Conservation (phyloP, 2,888 invertebrate species). For the Drosophila kambysellisi region DNA sequence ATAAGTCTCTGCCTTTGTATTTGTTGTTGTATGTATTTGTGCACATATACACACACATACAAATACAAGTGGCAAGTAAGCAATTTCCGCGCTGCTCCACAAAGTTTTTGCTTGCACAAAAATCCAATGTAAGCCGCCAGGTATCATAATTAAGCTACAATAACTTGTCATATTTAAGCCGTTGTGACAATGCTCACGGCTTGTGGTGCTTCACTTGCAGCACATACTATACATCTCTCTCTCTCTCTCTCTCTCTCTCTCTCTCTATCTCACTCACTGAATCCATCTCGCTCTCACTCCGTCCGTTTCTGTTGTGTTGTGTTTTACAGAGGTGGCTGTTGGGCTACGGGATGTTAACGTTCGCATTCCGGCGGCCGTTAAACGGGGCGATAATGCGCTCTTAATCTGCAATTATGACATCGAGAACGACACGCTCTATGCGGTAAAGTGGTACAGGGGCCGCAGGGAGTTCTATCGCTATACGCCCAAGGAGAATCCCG, state of each 20-base stretch:
- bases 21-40: not conserved
- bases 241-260: not conserved
- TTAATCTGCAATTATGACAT: slow-evolving; percentile 92
- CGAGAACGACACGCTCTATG: slow-evolving; percentile 92
- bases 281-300: slow-evolving; percentile 6
- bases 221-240: not conserved
- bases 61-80: not conserved
- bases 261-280: slow-evolving; percentile 4
- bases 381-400: slow-evolving; percentile 88
- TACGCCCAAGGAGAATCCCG: slow-evolving; percentile 90
- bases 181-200: slow-evolving; percentile 46
- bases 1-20: not conserved
- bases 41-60: not conserved
- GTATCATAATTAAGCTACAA: slow-evolving; percentile 79
- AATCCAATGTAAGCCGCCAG: slow-evolving; percentile 68
- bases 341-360: slow-evolving; percentile 88
- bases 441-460: slow-evolving; percentile 96
- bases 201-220: slow-evolving; percentile 33
- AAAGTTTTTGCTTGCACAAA: slow-evolving; percentile 21
- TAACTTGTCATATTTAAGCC: slow-evolving; percentile 78
- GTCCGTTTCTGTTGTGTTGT: slow-evolving; percentile 31
- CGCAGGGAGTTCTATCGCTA: slow-evolving; percentile 93
- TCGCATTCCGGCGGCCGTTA: slow-evolving; percentile 89
- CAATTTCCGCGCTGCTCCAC: not conserved
- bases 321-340: slow-evolving; percentile 76